phyloP scores from a whole-genome alignment of 2,888 invertebrate genomes.

The Xanthia togata region DNA sequence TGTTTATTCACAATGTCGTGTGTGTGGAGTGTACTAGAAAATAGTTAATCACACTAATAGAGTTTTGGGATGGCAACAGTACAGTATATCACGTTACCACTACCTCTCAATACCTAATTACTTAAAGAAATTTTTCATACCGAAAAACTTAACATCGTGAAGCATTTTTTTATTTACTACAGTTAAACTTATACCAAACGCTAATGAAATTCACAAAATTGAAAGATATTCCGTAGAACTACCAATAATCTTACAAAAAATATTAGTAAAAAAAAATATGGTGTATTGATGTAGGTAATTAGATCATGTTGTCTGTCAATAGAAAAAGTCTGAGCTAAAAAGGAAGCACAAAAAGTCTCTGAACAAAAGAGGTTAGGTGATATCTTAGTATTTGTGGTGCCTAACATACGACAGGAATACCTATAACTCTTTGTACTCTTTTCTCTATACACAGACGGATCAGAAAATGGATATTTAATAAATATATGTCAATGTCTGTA shows the following conservation, averaged over 20 bases:
- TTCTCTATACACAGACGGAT: neutral
- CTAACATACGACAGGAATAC: neutral
- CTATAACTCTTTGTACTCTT: constrained; percentile 3
- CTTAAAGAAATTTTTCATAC: neutral
- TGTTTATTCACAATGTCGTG: neutral
- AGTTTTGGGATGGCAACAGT: neutral
- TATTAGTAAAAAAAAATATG: neutral
- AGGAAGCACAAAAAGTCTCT: neutral
- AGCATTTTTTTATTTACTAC: neutral
- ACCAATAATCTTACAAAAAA: neutral
- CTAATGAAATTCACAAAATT: neutral
- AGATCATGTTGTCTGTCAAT: no score
- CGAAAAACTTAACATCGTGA: neutral
- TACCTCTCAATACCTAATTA: neutral
- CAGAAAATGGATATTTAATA: neutral
- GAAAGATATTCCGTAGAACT: neutral
- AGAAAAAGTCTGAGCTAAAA: constrained; percentile 15
- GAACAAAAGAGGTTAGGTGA: constrained; percentile 20
- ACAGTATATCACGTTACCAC: neutral
- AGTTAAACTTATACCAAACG: neutral
- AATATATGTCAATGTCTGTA: neutral
- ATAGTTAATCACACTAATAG: neutral
- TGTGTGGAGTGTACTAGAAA: neutral
- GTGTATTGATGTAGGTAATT: neutral
- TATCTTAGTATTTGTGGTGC: constrained; percentile 15